phyloP scores from a whole-genome alignment of 1,140 invertebrate species.

The Temnothorax curvispinosus region DNA sequence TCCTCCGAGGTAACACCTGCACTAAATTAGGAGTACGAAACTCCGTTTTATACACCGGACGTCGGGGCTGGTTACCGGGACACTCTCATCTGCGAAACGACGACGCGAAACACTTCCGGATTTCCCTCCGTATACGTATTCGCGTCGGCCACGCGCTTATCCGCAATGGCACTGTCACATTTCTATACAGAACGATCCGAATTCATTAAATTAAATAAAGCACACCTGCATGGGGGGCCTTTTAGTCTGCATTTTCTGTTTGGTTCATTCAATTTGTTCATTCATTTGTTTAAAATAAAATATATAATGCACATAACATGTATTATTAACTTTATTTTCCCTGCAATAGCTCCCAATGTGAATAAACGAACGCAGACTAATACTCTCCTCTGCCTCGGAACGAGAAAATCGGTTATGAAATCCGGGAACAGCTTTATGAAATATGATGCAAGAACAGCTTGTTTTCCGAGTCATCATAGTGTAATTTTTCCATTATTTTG shows the following conservation, averaged over 20 bases:
- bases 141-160: neutral
- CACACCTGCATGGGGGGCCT: no score
- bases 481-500: neutral
- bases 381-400: neutral
- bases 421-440: neutral
- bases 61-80: slow-evolving; percentile 27
- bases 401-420: neutral
- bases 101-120: slow-evolving; percentile 49
- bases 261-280: neutral
- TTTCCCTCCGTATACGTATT: neutral
- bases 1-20: slow-evolving; percentile 78
- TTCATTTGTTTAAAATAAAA: neutral
- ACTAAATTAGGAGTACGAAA: slow-evolving; percentile 82
- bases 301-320: no score
- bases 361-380: neutral
- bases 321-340: no score
- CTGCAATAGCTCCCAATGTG: no score
- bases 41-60: slow-evolving; percentile 74
- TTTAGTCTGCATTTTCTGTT: neutral
- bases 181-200: neutral
- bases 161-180: neutral
- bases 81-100: slow-evolving; percentile 67
- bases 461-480: neutral
- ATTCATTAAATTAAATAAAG: slow-evolving; percentile 11
- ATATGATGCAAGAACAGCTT: neutral